A percentile compares a stretch with the other conserved stretches of the same genome.
Conservation (phyloP, 2,797 vertebrate species). For the Argya squamiceps region DNA sequence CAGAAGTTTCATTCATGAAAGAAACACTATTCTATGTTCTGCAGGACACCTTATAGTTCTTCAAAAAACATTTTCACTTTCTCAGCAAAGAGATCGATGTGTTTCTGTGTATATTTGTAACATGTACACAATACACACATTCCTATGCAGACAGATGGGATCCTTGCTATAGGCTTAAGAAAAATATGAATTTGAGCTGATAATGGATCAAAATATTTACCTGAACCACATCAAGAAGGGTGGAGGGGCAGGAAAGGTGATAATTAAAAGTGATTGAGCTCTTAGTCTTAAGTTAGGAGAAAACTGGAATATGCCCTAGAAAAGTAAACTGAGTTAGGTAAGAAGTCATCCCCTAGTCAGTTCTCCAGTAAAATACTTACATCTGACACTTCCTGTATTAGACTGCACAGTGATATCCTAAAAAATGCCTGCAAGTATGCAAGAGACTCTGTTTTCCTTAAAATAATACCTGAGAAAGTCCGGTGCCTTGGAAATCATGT, state of each 20-base stretch:
- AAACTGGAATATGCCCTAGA: not conserved
- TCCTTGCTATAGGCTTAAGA: not conserved
- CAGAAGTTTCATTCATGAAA: not conserved
- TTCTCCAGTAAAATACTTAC: not conserved
- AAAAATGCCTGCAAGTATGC: not conserved
- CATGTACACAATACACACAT: not conserved
- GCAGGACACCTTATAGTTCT: not conserved
- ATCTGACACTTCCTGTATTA: not conserved
- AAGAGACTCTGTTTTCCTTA: not conserved
- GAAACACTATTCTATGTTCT: not conserved
- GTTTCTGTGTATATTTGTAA: not conserved
- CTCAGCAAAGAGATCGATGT: not conserved
- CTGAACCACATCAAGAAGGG: not conserved
- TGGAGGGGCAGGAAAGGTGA: not conserved
- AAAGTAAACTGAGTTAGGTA: not conserved
- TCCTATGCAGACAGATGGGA: not conserved
- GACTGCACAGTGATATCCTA: not conserved
- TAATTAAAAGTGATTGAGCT: not conserved
- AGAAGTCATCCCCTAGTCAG: not conserved
- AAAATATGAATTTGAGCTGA: not conserved
- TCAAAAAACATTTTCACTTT: not conserved
- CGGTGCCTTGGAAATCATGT: constrained; percentile 97
- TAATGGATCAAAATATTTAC: not conserved
- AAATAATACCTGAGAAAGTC: constrained; percentile 93
- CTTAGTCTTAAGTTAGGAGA: not conserved